phyloP scores from a whole-genome alignment of 1,140 invertebrate genomes.

The Bombyx mori region ASM3026992v2 NC_085129.1:11200001-11200500 shows the following conservation, averaged over 20 bases:
- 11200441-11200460: too few species aligned
- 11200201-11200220: neutral
- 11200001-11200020: too few species aligned
- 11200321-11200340: slow-evolving; percentile 23
- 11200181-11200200: neutral
- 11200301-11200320: slow-evolving; percentile 41
- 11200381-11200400: slow-evolving; percentile 45
- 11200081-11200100: too few species aligned
- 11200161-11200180: neutral
- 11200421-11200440: too few species aligned
- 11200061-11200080: too few species aligned
- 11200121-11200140: too few species aligned
- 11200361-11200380: slow-evolving; percentile 34
- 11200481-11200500: slow-evolving; percentile 6
- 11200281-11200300: slow-evolving; percentile 60
- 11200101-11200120: too few species aligned
- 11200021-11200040: too few species aligned
- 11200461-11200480: too few species aligned
- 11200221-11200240: slow-evolving; percentile 20
- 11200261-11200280: slow-evolving; percentile 34
- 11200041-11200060: too few species aligned
- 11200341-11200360: slow-evolving; percentile 50
- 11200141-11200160: too few species aligned
- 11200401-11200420: slow-evolving; percentile 11
- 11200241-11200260: slow-evolving; percentile 22